Conservation (phyloP, 2,888 invertebrate species). For the Congeria kusceri region DNA sequence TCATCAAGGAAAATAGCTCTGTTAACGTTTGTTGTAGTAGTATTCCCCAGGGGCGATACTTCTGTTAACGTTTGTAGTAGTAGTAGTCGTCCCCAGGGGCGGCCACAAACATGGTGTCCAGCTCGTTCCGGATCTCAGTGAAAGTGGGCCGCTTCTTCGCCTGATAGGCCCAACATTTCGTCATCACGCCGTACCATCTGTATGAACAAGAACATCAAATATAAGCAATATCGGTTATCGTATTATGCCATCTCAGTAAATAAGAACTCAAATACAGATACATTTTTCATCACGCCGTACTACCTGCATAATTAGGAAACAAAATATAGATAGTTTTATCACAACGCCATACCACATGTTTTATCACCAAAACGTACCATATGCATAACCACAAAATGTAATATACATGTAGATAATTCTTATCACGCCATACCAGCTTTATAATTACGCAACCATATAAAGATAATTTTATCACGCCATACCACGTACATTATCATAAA, state of each 20-base stretch:
- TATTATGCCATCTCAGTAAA: too few species aligned
- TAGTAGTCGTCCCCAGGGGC: slow-evolving; percentile 63
- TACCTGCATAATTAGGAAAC: too few species aligned
- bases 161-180: slow-evolving; percentile 64
- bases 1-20: too few species aligned
- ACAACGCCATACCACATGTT: too few species aligned
- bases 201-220: background rate
- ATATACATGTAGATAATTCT: background rate
- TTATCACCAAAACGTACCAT: too few species aligned
- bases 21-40: too few species aligned
- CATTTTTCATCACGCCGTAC: too few species aligned
- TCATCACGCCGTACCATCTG: slow-evolving; percentile 70
- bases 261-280: too few species aligned
- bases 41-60: too few species aligned
- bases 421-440: too few species aligned
- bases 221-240: background rate
- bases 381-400: background rate
- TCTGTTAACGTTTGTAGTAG: slow-evolving; percentile 42
- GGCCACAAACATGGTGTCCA: slow-evolving; percentile 56
- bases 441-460: background rate
- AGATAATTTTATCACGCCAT: background rate
- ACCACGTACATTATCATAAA: too few species aligned
- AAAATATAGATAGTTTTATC: too few species aligned
- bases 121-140: slow-evolving; percentile 49
- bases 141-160: slow-evolving; percentile 59